Evolutionary conservation across 2,888 invertebrate genomes (phyloP).

Genomic region (Spisula solida): DNA sequence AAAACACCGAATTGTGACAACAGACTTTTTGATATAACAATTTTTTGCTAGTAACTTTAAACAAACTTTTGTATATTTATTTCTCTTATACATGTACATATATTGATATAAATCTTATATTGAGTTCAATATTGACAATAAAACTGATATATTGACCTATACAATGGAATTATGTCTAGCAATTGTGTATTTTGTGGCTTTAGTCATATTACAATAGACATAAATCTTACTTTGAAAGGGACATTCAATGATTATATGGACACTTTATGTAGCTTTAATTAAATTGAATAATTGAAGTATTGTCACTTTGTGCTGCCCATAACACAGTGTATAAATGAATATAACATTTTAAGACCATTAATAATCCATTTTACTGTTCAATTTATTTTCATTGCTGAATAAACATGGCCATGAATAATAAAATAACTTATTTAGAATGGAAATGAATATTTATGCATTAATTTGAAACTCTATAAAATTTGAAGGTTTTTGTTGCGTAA

Average conservation of each 20-base stretch:
- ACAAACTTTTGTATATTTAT: background rate
- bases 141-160: background rate
- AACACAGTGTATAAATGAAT: background rate
- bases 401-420: too few relatives aligned
- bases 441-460: constrained; percentile 3
- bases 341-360: background rate
- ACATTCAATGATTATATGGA: background rate
- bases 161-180: background rate
- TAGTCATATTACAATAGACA: background rate
- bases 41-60: too few relatives aligned
- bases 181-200: background rate
- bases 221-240: background rate
- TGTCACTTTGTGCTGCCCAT: background rate
- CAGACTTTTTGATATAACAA: too few relatives aligned
- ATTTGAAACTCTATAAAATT: background rate
- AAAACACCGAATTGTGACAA: too few relatives aligned
- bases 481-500: too few relatives aligned
- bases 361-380: background rate
- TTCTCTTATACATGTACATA: background rate
- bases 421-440: background rate
- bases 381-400: too few relatives aligned
- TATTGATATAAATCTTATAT: background rate
- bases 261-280: background rate
- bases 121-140: background rate
- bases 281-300: background rate